A percentile compares a stretch with the other conserved stretches of the same genome.
Conservation (phyloP, 2,113 vertebrate species). For the Hippolais icterina region DNA sequence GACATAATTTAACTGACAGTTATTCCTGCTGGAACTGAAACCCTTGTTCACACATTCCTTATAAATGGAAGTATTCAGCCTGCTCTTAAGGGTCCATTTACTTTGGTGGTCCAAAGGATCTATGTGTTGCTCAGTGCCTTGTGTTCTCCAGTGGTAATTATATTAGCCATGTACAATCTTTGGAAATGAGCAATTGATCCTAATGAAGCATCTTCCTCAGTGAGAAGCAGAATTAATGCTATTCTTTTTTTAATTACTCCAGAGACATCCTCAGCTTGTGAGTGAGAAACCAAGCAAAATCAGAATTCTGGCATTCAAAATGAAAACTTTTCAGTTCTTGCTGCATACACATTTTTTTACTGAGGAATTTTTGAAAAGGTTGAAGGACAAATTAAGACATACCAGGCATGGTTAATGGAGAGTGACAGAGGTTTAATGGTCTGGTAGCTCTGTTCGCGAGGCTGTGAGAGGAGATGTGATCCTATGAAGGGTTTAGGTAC, state of each 20-base stretch:
- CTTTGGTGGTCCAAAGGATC: not conserved
- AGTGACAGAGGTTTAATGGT: not conserved
- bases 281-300: slow-evolving; percentile 55
- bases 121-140: not conserved
- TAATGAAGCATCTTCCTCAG: slow-evolving; percentile 57
- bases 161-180: slow-evolving; percentile 28
- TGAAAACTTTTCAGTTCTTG: not conserved
- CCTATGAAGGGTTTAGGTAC: not conserved
- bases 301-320: not conserved
- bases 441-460: not conserved
- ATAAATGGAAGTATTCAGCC: not conserved
- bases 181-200: slow-evolving; percentile 62
- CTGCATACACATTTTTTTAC: not conserved
- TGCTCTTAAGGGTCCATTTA: not conserved
- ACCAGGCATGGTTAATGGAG: not conserved
- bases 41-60: not conserved
- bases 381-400: not conserved
- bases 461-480: not conserved
- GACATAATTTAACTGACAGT: not conserved
- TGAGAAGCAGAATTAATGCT: slow-evolving; percentile 56
- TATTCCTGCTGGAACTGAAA: not conserved
- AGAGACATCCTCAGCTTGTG: slow-evolving; percentile 44
- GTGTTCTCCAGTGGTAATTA: not conserved
- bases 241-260: slow-evolving; percentile 66
- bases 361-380: not conserved